Base-by-base conservation (phyloP, 2,888 invertebrate genomes). In the Dasysyrphus tricinctus region DNA sequence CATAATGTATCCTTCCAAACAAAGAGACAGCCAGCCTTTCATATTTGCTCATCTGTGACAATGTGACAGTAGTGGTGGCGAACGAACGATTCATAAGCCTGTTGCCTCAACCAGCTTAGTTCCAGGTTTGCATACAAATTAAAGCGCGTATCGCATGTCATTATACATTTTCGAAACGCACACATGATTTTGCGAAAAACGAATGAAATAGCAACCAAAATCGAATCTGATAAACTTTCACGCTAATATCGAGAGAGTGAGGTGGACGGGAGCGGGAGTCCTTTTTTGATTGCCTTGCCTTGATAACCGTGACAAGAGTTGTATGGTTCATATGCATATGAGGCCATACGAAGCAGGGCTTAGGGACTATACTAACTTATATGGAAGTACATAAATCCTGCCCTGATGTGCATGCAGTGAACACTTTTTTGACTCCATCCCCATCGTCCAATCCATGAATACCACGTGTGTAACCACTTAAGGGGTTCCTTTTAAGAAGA, bases 31-130 rank as follows among this genome's bases (percentile, higher is more conserved):
- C 34, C 63, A 39, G 16, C 47, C 59, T 73, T 65, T 85, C 77
- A 74, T 78, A 85, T 85, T 85, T 85, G 85, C 80, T 81, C 85
- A 74, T 85, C 85, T 85, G 80, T 85, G 85, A 80, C 80, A 78
- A 57, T 70, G 63, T 44, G 77, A 77, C 57, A 70, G 74, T 54
- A 51, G 57, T 44, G 59, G 63, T 3, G 24, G 24, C 6, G 24
- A 12, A 9, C 14, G 29, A 75, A 42, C 63, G 34, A 59, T 44
- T 63, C 76, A 70, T 79, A 79, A 82, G 86, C 82, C 86, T 82
- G 81, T 82, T 82, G 81, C 81, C 75, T 57, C 74, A 69, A 74
- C 51, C 56, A 73, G 56, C 67, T 51, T 72, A 49, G 56, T 59
- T 57, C 29, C 16, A 61, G 59, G 80, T 80, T 83, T 83, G 83